Base-by-base conservation (phyloP, 1,140 invertebrate species). In the Drosophila chauvacae region DNA sequence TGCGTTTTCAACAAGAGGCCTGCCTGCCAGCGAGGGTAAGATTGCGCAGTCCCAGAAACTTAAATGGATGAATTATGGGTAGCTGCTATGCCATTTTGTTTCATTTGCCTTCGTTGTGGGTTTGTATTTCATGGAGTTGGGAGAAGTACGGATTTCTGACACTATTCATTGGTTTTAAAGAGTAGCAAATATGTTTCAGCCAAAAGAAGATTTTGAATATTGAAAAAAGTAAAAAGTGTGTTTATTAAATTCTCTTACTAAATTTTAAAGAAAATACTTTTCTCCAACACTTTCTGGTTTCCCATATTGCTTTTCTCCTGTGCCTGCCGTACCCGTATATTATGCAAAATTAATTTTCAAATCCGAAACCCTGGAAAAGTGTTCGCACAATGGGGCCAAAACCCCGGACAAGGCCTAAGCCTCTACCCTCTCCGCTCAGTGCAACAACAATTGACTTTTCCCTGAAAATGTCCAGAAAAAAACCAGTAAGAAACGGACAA, bases 331-430 rank as follows among this genome's bases (percentile, higher is more conserved):
- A 16, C 28, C 30, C 11, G 33, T 42, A 68, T 64, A 80, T 74
- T 60, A 56, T 76, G 59, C 42, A 50, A 77, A 87, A 87, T 86
- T 87, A 86, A 82, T 86, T 86, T 82, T 72, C 66, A 73, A 50
- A 45, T 44, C 64, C 55, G 44, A 55, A 61, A 60, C 60, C 56
- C 57, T 79, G 30, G 39, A 61, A 47, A 57, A 85, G 79, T 69
- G 35, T 45, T 55, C 51, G 58, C 72, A 58, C 74, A 86, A 59
- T 37, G 51, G 18, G 56, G 51, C 14, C 61, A 68, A 82, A 57
- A 50, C 73, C 42, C 47, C 39, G 39, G 66, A 70, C 71, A 76
- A 44, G 71, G 57, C 80, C 77, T 80, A 83, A 83, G 76, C 70
- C 70, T 56, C 18, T 37, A 33, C 16, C 23, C 10, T 26, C 14